Conservation (phyloP, 2,113 vertebrate genomes). For the Leucoraja erinaceus region DNA sequence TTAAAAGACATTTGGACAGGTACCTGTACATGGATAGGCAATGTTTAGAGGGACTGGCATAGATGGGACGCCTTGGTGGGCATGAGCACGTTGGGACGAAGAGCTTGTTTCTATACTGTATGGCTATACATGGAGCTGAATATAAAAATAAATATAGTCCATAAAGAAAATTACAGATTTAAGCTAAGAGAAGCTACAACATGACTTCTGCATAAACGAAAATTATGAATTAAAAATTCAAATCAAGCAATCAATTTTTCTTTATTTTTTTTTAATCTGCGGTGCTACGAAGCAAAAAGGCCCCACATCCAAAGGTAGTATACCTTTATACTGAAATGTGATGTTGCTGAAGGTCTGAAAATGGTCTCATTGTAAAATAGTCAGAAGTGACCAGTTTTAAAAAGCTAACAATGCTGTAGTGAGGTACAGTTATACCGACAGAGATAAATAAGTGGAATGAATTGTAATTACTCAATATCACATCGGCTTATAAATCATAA, state of each 20-base stretch:
- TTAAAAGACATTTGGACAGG: no score
- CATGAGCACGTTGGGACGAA: no score
- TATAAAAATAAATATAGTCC: not conserved
- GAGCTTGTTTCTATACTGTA: no score
- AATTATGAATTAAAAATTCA: not conserved
- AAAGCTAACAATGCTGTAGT: not conserved
- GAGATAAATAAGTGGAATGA: not conserved
- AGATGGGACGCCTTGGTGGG: no score
- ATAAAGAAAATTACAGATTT: not conserved
- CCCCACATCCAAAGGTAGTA: not conserved
- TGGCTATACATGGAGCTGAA: not conserved
- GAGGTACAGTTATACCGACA: not conserved
- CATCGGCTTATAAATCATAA: not conserved
- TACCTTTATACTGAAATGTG: not conserved
- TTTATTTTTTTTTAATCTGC: conserved; percentile 7
- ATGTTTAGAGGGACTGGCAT: no score
- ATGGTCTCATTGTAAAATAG: not conserved
- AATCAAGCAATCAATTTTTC: not conserved
- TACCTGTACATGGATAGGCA: no score
- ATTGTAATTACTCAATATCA: not conserved
- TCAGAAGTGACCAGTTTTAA: not conserved
- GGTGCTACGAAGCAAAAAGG: not conserved
- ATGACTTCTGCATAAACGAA: not conserved
- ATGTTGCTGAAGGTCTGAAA: not conserved
- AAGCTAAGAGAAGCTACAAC: not conserved